A percentile compares a stretch with the other conserved stretches of the same genome.
phyloP scores from a whole-genome alignment of 1,140 invertebrate species.

The Apocrypta bakeri region DNA sequence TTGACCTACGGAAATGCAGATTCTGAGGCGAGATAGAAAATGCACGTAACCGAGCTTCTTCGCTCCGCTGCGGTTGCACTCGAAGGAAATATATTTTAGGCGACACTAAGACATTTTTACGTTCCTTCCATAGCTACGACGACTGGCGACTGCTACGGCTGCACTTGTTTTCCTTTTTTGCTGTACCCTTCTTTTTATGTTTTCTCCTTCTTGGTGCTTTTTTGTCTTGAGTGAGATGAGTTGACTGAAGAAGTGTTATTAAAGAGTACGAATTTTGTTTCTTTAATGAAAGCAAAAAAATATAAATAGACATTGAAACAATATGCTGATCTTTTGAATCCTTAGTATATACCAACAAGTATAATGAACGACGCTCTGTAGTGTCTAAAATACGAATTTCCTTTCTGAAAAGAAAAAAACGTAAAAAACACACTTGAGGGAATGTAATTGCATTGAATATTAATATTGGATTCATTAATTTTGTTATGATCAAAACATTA shows the following conservation, averaged over 20 bases:
- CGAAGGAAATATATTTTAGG: constrained; percentile 35
- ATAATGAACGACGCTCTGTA: too few species aligned
- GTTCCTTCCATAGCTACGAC: background rate
- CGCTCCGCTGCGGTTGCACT: background rate
- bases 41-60: background rate
- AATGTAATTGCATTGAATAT: too few species aligned
- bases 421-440: too few species aligned
- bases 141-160: background rate
- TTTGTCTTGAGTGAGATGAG: background rate
- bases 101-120: constrained; percentile 26
- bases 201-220: background rate
- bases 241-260: constrained; percentile 5
- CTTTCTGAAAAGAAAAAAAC: too few species aligned
- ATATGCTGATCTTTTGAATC: too few species aligned
- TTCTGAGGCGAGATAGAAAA: constrained; percentile 27
- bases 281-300: background rate
- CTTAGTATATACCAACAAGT: too few species aligned
- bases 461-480: too few species aligned
- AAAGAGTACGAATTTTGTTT: background rate
- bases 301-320: too few species aligned
- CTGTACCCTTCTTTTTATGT: background rate
- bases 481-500: too few species aligned
- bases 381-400: too few species aligned
- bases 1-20: constrained; percentile 30
- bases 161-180: background rate